Base-by-base conservation (phyloP, 92 coral and sea anemone species). In the Scolanthus callimorphus region DNA sequence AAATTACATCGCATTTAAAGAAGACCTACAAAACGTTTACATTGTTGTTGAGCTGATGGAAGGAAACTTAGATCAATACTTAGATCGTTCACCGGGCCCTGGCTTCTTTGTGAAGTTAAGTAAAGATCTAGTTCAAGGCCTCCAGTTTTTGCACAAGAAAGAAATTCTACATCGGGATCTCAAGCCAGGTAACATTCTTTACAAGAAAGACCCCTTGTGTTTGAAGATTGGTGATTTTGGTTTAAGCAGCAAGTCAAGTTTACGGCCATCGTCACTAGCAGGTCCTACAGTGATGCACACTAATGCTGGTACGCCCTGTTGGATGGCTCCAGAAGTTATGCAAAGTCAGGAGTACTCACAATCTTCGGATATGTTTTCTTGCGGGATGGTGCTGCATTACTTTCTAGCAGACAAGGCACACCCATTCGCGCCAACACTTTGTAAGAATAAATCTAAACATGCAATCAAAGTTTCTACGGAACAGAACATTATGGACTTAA, bases 1-100 rank as follows among this genome's bases (percentile, higher is more conserved):
- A 4, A 51, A 48, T 2, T 73, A 73, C 27, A 19, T 80, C 19
- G 30, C 53, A n/a, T 59, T 49, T 60, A 24, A 17, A 23, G 49
- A 58, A 29, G 76, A 65, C 17, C 19, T n/a, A 31, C 29, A 62
- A 29, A 65, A 55, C 60, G 55, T 60, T 25, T 80, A 57, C 65
- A 58, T 80, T 38, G 57, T 80, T 10, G 26, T 80, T 25, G 86
- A 80, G 41, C 76, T 71, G 56, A 71, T 62, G 79, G 79, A 71
- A 6, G 79, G 79, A 10, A 39, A 52, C 31, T 20, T 71, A 25
- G 39, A 65, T 1, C 53, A 26, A 3, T 69, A 61, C 1, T 9
- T 65, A 31, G 15, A 20, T 0, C 20, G 24, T 8, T 0, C 25
- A n/a, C 31, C 57, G 8, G 29, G 31, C 1, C n/a, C 11, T 12